Evolutionary conservation across 2,888 invertebrate genomes (phyloP), one percentile per base, ranked within the genome.

Genomic region (Strigamia crassipes): DNA sequence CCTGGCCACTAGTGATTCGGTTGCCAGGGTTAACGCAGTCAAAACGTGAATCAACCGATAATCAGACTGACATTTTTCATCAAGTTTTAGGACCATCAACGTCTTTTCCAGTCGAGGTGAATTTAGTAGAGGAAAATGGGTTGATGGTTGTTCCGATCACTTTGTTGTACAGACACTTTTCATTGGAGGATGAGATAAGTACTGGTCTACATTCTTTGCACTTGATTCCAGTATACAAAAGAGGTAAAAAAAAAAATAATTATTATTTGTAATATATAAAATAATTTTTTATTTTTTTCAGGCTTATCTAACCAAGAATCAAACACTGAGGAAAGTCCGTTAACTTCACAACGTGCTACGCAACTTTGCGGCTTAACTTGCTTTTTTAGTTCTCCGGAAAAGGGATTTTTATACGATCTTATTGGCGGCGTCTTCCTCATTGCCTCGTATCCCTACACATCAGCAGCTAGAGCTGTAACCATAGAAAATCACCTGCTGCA

Each of bases 391-490:
- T 91, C 92, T 0, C 89, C 90, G 38, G 91, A 92, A 85, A 92
- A 93, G 86, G 94, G 93, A 15, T 93, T 92, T 87, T 88, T 94
- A 82, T 94, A 93, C 87, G 81, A 83, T 42, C 83, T 87, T 79
- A 84, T 85, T 61, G 85, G 85, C 23, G 83, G 90, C 73, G 87
- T 89, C 83, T 88, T 88, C 86, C 86, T 85, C 2, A 90, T 93
- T 27, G 91, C 92, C 15, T 90, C 90, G 66, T 94, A 94, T 86
- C 92, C 92, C 4, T 93, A 93, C 84, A 93, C 93, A 0, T 92
- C 93, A 0, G 91, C 92, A 4, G 91, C 93, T 21, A 89, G 91
- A 83, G 90, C 91, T 85, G 90, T 93, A 42, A 90, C 91, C 41
- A 89, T 93, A 83, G 93, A 93, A 85, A 90, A 92, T 84, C 91